phyloP scores from a whole-genome alignment of 2,888 invertebrate species.

The Eristalinus sepulchralis region DNA sequence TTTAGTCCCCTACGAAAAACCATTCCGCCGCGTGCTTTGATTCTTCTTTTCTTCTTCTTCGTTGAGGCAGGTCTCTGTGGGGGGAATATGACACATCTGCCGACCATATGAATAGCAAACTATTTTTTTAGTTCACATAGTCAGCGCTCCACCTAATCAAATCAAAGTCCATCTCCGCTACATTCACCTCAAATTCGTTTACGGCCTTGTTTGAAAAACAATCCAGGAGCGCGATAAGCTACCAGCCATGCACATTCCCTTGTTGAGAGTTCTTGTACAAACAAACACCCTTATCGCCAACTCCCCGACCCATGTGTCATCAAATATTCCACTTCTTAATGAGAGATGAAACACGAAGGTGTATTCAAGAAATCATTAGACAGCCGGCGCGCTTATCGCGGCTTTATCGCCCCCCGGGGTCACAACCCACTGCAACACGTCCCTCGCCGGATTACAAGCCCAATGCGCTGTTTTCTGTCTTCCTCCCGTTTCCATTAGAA shows the following conservation, averaged over 20 bases:
- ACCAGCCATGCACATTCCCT: not conserved
- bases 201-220: not conserved
- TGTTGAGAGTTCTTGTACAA: not conserved
- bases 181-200: too few relatives aligned
- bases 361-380: not conserved
- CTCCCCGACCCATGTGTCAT: not conserved
- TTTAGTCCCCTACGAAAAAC: too few relatives aligned
- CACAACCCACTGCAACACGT: not conserved
- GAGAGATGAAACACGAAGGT: not conserved
- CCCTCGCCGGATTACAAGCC: not conserved
- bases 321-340: not conserved
- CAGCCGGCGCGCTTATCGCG: not conserved
- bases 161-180: too few relatives aligned
- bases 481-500: not conserved
- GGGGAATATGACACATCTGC: too few relatives aligned
- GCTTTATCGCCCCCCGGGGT: not conserved
- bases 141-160: too few relatives aligned
- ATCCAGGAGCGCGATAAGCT: not conserved
- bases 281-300: not conserved
- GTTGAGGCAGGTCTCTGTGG: too few relatives aligned
- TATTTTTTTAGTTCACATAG: too few relatives aligned
- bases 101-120: too few relatives aligned
- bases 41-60: too few relatives aligned
- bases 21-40: too few relatives aligned
- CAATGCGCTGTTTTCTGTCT: not conserved